phyloP scores from a whole-genome alignment of 2,888 invertebrate genomes.

The Sinentomon sp. region DNA sequence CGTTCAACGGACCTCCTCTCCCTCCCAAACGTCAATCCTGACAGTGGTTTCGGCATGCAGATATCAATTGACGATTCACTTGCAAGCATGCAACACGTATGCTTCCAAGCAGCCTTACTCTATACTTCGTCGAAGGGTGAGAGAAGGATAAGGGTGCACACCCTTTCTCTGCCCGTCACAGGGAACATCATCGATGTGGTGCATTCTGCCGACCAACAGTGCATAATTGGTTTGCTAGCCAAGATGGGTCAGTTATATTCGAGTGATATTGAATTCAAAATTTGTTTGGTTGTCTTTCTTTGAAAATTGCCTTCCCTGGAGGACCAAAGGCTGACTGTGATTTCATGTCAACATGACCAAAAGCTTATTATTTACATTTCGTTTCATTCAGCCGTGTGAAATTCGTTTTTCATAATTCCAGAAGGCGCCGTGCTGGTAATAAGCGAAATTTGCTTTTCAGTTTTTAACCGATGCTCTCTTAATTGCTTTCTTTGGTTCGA shows the following conservation, averaged over 20 bases:
- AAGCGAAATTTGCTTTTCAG: too few species aligned
- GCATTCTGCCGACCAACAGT: conserved; percentile 71
- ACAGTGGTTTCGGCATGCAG: conserved; percentile 95
- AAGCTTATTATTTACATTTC: too few species aligned
- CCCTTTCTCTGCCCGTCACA: conserved; percentile 73
- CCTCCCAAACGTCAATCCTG: conserved; percentile 89
- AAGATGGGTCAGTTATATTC: conserved; percentile 58
- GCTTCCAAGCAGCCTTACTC: conserved; percentile 89
- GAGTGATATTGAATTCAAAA: too few species aligned
- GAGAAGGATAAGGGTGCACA: conserved; percentile 87
- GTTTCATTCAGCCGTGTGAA: too few species aligned
- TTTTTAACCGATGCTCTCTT: neutral
- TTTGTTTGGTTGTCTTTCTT: too few species aligned
- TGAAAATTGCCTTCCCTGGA: too few species aligned
- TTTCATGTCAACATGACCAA: too few species aligned
- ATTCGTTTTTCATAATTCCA: too few species aligned
- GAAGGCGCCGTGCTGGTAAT: too few species aligned
- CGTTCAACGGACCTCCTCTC: conserved; percentile 86
- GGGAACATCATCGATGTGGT: conserved; percentile 58
- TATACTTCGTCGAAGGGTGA: conserved; percentile 91
- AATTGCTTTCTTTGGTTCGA: neutral
- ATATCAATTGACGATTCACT: conserved; percentile 77
- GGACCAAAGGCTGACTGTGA: too few species aligned
- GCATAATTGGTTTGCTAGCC: conserved; percentile 64
- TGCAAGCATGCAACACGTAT: conserved; percentile 56